Conservation (phyloP, 2,888 invertebrate genomes). For the Alloplasta piceator region DNA sequence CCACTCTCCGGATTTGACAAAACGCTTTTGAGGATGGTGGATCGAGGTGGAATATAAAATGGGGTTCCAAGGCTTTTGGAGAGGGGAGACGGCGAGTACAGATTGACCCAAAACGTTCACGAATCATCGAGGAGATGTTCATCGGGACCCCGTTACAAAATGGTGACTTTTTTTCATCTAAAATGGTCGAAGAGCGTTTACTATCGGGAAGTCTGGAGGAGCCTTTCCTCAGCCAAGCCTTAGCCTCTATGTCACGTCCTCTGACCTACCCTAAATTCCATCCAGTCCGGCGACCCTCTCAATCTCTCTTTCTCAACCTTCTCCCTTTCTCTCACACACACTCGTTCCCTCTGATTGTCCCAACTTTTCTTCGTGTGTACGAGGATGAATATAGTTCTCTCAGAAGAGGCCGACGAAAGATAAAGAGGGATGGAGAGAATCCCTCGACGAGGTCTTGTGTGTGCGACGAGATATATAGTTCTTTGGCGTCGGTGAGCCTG, state of each 20-base stretch:
- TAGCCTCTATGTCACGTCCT: slow-evolving; percentile 42
- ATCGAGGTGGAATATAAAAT: slow-evolving; percentile 44
- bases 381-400: slow-evolving; percentile 49
- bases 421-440: slow-evolving; percentile 9
- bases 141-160: slow-evolving; percentile 42
- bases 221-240: slow-evolving; percentile 7
- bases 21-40: slow-evolving; percentile 44
- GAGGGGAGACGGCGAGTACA: neutral
- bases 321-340: slow-evolving; percentile 13
- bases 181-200: slow-evolving; percentile 30
- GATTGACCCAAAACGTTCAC: slow-evolving; percentile 10
- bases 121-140: slow-evolving; percentile 1
- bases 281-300: slow-evolving; percentile 62
- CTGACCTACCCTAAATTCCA: slow-evolving; percentile 79
- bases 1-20: slow-evolving; percentile 31
- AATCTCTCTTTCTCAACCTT: slow-evolving; percentile 23
- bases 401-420: slow-evolving; percentile 29
- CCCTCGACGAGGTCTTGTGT: slow-evolving; percentile 40
- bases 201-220: neutral
- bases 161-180: slow-evolving; percentile 54
- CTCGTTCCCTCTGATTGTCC: slow-evolving; percentile 46
- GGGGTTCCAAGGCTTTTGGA: slow-evolving; percentile 15
- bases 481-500: slow-evolving; percentile 58
- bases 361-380: slow-evolving; percentile 52
- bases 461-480: slow-evolving; percentile 27